Conservation (phyloP, 2,888 invertebrate genomes). For the Acanthosepion lycidas region DNA sequence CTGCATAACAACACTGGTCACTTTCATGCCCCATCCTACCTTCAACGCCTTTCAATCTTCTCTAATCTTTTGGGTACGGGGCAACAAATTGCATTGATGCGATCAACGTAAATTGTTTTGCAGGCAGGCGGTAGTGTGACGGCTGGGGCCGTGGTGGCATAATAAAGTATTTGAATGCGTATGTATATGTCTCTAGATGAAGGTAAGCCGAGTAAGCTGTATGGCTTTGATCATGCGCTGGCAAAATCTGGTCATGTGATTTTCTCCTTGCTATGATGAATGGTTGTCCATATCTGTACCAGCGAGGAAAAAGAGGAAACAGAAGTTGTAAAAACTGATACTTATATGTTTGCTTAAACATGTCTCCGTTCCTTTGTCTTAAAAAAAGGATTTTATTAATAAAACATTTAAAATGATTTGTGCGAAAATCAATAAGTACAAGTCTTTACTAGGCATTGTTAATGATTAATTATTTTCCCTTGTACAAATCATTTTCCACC, state of each 20-base stretch:
- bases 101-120: constrained; percentile 21
- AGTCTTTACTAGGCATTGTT: too few species aligned
- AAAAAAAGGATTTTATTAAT: too few species aligned
- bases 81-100: constrained; percentile 11
- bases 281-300: background rate
- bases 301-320: background rate
- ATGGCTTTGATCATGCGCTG: background rate
- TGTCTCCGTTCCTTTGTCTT: too few species aligned
- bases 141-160: background rate
- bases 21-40: background rate
- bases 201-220: background rate
- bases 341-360: too few species aligned
- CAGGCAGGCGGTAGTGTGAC: background rate
- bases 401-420: too few species aligned
- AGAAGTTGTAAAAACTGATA: too few species aligned
- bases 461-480: too few species aligned
- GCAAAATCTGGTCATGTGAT: too few species aligned
- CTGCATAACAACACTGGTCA: background rate
- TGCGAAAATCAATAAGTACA: too few species aligned
- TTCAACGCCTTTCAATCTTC: background rate
- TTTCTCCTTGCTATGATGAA: background rate
- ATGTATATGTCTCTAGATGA: background rate
- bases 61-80: constrained; percentile 2
- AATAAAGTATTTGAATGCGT: background rate
- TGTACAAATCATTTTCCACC: too few species aligned